A percentile compares a stretch with the other conserved stretches of the same genome.
phyloP scores from a whole-genome alignment of 2,888 invertebrate species.

The Chalcosyrphus nemorum region DNA sequence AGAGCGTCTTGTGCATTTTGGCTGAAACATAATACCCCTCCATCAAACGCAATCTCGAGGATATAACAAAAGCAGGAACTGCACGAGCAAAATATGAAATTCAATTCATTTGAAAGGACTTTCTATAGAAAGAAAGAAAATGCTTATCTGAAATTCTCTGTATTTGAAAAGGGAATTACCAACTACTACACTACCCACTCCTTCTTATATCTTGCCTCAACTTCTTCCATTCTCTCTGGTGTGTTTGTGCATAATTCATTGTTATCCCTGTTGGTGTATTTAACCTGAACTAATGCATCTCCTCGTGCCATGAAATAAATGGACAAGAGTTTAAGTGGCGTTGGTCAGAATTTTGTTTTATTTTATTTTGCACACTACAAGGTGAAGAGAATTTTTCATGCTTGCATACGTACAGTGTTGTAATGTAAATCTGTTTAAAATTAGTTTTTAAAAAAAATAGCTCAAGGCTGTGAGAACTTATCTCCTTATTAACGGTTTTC shows the following conservation, averaged over 20 bases:
- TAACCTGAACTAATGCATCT: constrained; percentile 68
- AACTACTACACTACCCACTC: constrained; percentile 53
- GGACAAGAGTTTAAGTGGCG: constrained; percentile 46
- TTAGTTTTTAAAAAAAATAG: too few species aligned
- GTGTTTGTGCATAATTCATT: constrained; percentile 63
- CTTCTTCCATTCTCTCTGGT: not conserved
- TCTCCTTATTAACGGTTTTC: too few species aligned
- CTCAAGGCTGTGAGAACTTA: too few species aligned
- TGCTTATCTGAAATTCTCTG: constrained; percentile 65
- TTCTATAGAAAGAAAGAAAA: constrained; percentile 57
- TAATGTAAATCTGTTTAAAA: too few species aligned
- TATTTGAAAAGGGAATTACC: constrained; percentile 66
- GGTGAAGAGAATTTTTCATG: not conserved
- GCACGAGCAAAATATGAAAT: constrained; percentile 66
- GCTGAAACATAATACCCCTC: constrained; percentile 59
- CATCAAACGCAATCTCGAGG: constrained; percentile 56
- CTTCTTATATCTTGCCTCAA: not conserved
- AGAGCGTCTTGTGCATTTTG: constrained; percentile 58
- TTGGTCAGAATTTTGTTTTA: constrained; percentile 12
- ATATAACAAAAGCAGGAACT: constrained; percentile 52
- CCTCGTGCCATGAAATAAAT: constrained; percentile 1
- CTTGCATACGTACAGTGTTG: too few species aligned
- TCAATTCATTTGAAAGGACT: constrained; percentile 70
- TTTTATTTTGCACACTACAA: not conserved
- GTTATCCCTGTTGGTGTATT: constrained; percentile 63